These are phyloP conservation scores for Urophycis tenuis DNA, from an alignment of 2,797 vertebrate species.

Conservation along the genomic window DNA sequence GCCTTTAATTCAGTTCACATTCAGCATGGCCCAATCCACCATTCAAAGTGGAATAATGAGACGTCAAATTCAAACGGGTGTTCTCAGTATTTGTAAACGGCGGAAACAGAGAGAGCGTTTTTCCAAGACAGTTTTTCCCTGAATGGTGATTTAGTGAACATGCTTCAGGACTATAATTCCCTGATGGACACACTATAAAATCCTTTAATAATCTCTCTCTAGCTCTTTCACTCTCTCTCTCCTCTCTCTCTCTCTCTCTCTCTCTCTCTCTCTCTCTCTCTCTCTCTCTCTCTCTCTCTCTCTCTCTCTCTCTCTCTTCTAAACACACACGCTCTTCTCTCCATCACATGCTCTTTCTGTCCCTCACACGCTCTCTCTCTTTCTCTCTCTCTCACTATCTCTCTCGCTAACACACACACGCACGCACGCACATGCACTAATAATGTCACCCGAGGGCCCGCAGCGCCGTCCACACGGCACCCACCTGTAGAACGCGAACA, in stretches of 20 bases:
- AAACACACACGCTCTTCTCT: no score
- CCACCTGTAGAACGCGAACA: constrained; percentile 72
- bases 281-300: no score
- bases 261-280: no score
- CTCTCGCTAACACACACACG: not conserved
- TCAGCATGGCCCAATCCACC: not conserved
- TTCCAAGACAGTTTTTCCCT: not conserved
- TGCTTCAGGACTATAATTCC: not conserved
- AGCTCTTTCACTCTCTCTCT: not conserved
- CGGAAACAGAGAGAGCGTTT: not conserved
- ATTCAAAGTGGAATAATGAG: not conserved
- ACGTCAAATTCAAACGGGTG: not conserved
- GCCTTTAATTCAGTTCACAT: not conserved
- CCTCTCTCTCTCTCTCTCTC: no score
- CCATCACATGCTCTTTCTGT: no score
- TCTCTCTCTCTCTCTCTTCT: no score
- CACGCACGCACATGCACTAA: not conserved
- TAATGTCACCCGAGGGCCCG: no score
- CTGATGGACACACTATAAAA: not conserved
- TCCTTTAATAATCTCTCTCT: not conserved
- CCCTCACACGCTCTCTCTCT: not conserved
- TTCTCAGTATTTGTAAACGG: not conserved
- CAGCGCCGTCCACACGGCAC: constrained; percentile 27
- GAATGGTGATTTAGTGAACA: not conserved
- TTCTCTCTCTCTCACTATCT: not conserved